Base-by-base conservation (phyloP, 2,113 vertebrate species). In the Aramus guarauna region DNA sequence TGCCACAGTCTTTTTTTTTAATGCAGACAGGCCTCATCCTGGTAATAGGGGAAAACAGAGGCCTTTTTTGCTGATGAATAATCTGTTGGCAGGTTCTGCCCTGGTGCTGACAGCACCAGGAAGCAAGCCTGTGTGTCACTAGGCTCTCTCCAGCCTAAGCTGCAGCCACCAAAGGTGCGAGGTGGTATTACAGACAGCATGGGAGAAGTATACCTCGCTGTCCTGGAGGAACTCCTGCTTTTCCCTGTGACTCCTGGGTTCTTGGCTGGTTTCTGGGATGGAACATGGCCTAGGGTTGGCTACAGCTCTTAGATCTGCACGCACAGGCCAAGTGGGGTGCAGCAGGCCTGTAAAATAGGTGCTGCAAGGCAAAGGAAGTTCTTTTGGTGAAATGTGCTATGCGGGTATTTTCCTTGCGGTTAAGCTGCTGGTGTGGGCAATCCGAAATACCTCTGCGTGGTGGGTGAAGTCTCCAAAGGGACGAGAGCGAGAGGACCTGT, bases 21-120 rank as follows among this genome's bases (percentile, higher is more conserved):
- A 55, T 37, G 60, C 47, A 36, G 39, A 8, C 30, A 94, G 76
- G 69, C 85, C 88, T 89, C 72, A 72, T 92, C 50, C 76, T 91
- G 86, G 47, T 88, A 6, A 30, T 6, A 20, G 4, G 26, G 79
- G 89, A 59, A 90, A 90, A 41, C 43, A n/a, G 68, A 83, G 60
- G 37, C 52, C 77, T 48, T 72, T 91, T 92, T 77, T 95, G 76
- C 68, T 80, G 95, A 85, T 97, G 95, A 96, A 85, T 96, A 94
- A 85, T 97, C 36, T 83, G 66, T 92, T 94, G 88, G 94, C 96
- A 84, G 76, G 84, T 92, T 91, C 63, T 97, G 85, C 71, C 79
- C 74, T 0, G 14, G 58, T 86, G 84, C 81, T 96, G 94, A 72
- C 62, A 87, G 72, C 59, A 17, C 58, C 4, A n/a, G 86, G 76